Base-by-base conservation (phyloP, 2,113 vertebrate species). In the Brachionichthys hirsutus region DNA sequence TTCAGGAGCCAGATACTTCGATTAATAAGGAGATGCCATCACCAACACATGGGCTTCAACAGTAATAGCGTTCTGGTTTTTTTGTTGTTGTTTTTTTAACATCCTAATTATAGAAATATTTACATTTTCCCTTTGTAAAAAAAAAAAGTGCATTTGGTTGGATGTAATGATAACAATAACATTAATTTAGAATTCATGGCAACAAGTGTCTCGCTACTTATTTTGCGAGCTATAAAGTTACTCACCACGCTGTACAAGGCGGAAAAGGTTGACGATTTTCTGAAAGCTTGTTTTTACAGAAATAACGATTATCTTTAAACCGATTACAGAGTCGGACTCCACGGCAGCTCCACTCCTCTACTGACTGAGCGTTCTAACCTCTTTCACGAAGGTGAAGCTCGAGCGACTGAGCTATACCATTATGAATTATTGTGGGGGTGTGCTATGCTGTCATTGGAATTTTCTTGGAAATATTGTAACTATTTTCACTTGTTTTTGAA, bases 141-240 rank as follows among this genome's bases (percentile, higher is more conserved):
- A 30, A 30, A 30, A 30, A 30, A 30, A 30, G 24, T n/a, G n/a
- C 24, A 30, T 30, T 30, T 30, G 4, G 3, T 30, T 30, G 24
- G 24, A 30, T 30, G 24, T 6, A 30, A 30, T 8, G 24, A 8
- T 30, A 30, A 8, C 24, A 8, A 30, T 30, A 30, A 8, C 24
- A 30, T 30, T 30, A 30, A 30, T 30, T 30, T 30, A 30, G 24
- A 30, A 30, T 30, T 30, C 7, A 36, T 67, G 4, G 71, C 83
- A 87, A 82, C 85, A 87, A 85, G 83, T 84, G 78, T 54, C 15
- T 3, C 6, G 6, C 45, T 22, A 17, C 18, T 47, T 17, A 6
- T 48, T 56, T 9, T 38, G 12, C 3, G 19, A 19, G 19, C 15
- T 18, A 18, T 11, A 12, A 56, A 35, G 48, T 30, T 18, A 84